Evolutionary conservation across 53 echinoderm and acorn worm species (phyloP).

Genomic region (Stichopus horrens): DNA sequence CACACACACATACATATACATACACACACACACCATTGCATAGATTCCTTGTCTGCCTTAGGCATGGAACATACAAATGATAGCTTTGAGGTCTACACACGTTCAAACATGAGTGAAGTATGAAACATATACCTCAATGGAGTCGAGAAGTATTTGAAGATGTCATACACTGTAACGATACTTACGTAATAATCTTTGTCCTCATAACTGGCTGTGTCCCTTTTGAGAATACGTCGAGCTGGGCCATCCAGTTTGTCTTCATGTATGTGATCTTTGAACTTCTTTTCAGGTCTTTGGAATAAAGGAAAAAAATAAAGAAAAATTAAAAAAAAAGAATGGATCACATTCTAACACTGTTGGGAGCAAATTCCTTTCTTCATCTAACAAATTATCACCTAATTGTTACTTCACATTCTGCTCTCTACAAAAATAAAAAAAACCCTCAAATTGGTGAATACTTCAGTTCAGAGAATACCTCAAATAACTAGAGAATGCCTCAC

Average conservation of each 20-base stretch:
- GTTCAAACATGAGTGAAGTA: background rate
- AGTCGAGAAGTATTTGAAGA: background rate
- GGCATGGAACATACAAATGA: background rate
- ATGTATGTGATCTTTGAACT: constrained; percentile 89
- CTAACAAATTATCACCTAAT: too few species aligned
- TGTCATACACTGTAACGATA: background rate
- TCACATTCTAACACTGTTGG: too few species aligned
- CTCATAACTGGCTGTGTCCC: constrained; percentile 83
- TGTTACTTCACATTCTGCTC: too few species aligned
- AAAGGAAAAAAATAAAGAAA: background rate
- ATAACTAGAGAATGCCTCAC: too few species aligned
- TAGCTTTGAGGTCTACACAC: background rate
- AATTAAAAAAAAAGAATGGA: constrained; percentile 4
- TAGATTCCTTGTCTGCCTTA: too few species aligned
- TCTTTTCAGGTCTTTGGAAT: constrained; percentile 90
- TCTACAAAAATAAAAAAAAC: too few species aligned
- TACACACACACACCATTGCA: too few species aligned
- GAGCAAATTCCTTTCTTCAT: too few species aligned
- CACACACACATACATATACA: too few species aligned
- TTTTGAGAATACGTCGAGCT: constrained; percentile 79
- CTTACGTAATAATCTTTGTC: constrained; percentile 85
- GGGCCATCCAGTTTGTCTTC: constrained; percentile 78
- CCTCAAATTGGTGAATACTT: too few species aligned
- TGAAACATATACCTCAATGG: background rate
- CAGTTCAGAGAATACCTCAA: too few species aligned